Evolutionary conservation across 2,888 invertebrate species (phyloP).

Genomic region (Rhamphomyia laevipes): DNA sequence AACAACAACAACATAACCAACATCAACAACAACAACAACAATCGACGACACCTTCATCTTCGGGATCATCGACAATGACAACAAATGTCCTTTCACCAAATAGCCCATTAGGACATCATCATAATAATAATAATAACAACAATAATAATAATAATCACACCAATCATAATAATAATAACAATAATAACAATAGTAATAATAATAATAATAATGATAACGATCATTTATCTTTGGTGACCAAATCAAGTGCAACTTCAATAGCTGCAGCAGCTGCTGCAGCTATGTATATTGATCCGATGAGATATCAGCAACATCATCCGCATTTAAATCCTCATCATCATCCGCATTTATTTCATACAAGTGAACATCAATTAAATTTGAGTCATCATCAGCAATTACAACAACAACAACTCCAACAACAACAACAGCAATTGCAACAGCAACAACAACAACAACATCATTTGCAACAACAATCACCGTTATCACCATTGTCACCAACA

Average conservation of each 20-base stretch:
- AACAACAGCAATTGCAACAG: conserved; percentile 27
- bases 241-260: conserved; percentile 32
- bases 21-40: conserved; percentile 23
- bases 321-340: conserved; percentile 35
- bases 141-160: conserved; percentile 21
- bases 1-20: conserved; percentile 25
- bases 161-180: conserved; percentile 22
- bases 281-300: conserved; percentile 38
- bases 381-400: conserved; percentile 7
- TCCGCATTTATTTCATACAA: conserved; percentile 35
- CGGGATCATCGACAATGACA: conserved; percentile 34
- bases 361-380: conserved; percentile 21
- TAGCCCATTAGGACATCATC: conserved; percentile 32
- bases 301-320: conserved; percentile 37
- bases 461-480: conserved; percentile 18
- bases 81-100: conserved; percentile 37
- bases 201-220: conserved; percentile 24
- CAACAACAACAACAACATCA: conserved; percentile 18
- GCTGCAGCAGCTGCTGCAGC: conserved; percentile 38
- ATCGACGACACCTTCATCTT: conserved; percentile 35
- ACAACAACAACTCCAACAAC: conserved; percentile 21
- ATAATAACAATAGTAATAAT: conserved; percentile 23
- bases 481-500: conserved; percentile 29
- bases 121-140: conserved; percentile 17
- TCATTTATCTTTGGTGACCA: conserved; percentile 27